Evolutionary conservation across 1,140 invertebrate genomes (phyloP), one percentile per base, ranked within the genome.

Genomic region (Thaumetopoea pityocampa): DNA sequence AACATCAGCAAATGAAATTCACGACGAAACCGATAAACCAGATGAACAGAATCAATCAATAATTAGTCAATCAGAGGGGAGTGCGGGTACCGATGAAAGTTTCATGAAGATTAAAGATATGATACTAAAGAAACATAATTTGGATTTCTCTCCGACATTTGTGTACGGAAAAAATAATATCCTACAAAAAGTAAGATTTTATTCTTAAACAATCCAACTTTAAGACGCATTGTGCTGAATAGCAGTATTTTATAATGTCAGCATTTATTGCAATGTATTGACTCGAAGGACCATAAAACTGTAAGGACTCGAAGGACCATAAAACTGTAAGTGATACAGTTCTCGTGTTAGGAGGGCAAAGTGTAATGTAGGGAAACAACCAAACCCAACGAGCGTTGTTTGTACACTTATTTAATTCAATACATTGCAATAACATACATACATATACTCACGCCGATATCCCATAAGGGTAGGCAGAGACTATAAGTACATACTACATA

Each of bases 101-200:
- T 72, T 58, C 12, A 43, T 32, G 0, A 62, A 65, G 30, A 67
- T 72, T 4, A 71, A 69, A 51, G 63, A 78, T 26, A 69, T 53
- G 32, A 56, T 76, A 16, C 23, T 78, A 6, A 78, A 67, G 32
- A 67, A 72, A 47, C 63, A 70, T 42, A 72, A 74, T 24, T 53
- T 83, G n/a, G 62, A 74, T 50, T 47, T 63, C 8, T 80, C 76
- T 17, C 78, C 73, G 7, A 42, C 69, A 36, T 80, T 82, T 60
- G 58, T 67, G 14, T 82, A 74, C 43, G 43, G 51, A n/a, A 76
- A 76, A 33, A 67, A 66, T 43, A 51, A 34, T 23, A 5, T 11
- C 5, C 11, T 36, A 19, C 37, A 41, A 29, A 35, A 36, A 33
- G 33, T 44, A 44, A 32, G 9, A 5, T 26, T n/a, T n/a, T 26